Conservation (phyloP, 2,888 invertebrate genomes). For the Mesorhabditis spiculigera region DNA sequence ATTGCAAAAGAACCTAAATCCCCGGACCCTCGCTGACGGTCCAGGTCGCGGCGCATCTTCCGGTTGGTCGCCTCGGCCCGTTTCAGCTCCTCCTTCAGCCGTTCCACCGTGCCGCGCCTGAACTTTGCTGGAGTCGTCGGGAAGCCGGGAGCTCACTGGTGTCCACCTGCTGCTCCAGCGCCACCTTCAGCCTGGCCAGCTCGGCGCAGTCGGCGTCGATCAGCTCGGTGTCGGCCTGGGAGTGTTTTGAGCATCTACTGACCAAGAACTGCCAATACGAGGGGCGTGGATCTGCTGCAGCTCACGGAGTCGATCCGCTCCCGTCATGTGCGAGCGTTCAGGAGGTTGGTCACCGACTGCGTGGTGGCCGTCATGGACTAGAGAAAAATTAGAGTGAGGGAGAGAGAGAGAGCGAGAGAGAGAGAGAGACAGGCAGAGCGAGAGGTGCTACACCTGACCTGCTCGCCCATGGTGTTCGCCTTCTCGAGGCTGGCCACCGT, state of each 20-base stretch:
- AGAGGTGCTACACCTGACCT: neutral
- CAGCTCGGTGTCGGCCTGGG: neutral
- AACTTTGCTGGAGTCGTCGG: neutral
- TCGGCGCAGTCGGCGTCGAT: neutral
- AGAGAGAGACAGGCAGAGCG: too few relatives aligned
- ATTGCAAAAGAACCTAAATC: too few relatives aligned
- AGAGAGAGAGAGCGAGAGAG: too few relatives aligned
- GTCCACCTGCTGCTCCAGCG: neutral
- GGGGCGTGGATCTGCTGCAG: constrained; percentile 1
- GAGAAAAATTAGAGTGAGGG: neutral
- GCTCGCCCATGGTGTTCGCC: neutral
- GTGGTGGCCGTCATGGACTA: neutral
- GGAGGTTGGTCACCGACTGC: neutral
- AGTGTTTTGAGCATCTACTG: neutral
- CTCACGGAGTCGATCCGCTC: neutral
- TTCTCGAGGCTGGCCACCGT: neutral
- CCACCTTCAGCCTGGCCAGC: neutral
- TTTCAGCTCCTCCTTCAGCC: neutral
- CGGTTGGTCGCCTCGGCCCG: neutral
- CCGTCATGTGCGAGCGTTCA: neutral
- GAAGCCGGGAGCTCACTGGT: neutral
- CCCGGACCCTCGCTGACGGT: too few relatives aligned
- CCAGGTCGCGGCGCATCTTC: neutral
- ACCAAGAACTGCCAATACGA: neutral
- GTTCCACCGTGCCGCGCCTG: neutral